Evolutionary conservation across 2,888 invertebrate species (phyloP).

Genomic region (Exocentrus adspersus): DNA sequence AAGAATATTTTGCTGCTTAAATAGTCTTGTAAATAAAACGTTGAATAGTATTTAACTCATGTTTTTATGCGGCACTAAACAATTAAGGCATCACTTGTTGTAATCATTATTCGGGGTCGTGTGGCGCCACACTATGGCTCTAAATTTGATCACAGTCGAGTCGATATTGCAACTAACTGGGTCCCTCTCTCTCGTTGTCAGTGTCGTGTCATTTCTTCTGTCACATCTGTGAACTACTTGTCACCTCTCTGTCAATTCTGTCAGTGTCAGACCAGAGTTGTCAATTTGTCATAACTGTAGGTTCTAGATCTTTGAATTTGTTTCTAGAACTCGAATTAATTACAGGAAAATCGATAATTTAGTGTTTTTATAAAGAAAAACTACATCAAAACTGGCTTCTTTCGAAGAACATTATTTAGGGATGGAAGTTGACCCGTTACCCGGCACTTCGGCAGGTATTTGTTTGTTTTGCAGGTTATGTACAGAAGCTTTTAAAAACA

Average conservation of each 20-base stretch:
- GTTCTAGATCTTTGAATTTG: constrained; percentile 15
- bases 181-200: no score
- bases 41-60: neutral
- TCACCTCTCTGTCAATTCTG: no score
- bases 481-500: constrained; percentile 22
- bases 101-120: no score
- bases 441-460: constrained; percentile 52
- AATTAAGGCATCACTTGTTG: no score
- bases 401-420: constrained; percentile 36
- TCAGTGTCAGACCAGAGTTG: no score
- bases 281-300: neutral
- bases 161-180: no score
- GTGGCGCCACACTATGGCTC: no score
- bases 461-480: constrained; percentile 36
- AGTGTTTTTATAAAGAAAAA: constrained; percentile 6
- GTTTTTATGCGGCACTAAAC: neutral
- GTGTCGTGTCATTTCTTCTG: no score
- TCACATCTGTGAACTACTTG: no score
- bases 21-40: neutral
- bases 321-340: constrained; percentile 6
- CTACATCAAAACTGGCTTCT: constrained; percentile 34
- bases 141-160: no score
- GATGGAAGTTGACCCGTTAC: constrained; percentile 55
- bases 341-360: constrained; percentile 14
- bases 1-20: constrained; percentile 25